phyloP scores from a whole-genome alignment of 1,140 invertebrate species.

The Rhagoletis pomonella region DNA sequence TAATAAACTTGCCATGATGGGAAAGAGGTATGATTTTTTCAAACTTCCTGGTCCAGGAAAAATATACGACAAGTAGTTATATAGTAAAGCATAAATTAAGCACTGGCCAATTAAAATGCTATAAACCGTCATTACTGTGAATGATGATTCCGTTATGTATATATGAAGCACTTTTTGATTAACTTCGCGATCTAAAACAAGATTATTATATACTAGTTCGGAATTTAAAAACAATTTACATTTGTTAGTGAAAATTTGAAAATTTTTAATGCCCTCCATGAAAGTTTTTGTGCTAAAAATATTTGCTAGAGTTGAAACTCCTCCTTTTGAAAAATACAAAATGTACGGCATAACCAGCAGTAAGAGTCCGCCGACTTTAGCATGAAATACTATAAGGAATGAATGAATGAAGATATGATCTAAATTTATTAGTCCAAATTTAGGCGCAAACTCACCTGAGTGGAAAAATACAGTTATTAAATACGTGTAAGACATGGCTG shows the following conservation, averaged over 20 bases:
- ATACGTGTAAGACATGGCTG: constrained; percentile 69
- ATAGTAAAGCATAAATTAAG: constrained; percentile 65
- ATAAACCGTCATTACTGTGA: constrained; percentile 64
- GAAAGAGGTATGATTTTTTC: constrained; percentile 65
- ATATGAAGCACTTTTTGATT: constrained; percentile 56
- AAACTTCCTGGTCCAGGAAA: constrained; percentile 70
- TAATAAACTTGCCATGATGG: constrained; percentile 64
- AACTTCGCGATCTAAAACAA: constrained; percentile 18
- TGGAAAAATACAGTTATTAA: constrained; percentile 71
- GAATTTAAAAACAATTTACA: constrained; percentile 58
- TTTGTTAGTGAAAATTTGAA: constrained; percentile 71
- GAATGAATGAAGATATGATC: constrained; percentile 31
- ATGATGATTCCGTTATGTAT: constrained; percentile 64
- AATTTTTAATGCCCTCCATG: constrained; percentile 64
- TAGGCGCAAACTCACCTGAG: constrained; percentile 62
- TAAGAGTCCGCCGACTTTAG: constrained; percentile 68
- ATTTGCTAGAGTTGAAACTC: constrained; percentile 57
- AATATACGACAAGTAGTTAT: constrained; percentile 67
- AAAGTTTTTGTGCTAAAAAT: constrained; percentile 65
- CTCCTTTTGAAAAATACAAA: constrained; percentile 64
- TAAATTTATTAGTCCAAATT: background rate
- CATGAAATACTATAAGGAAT: constrained; percentile 68
- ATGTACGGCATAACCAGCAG: constrained; percentile 67
- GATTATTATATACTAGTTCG: background rate
- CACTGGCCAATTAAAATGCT: constrained; percentile 62